These are phyloP conservation scores for Oithona nana DNA, from an alignment of 2,888 invertebrate species.

Conservation along the genomic window DNA sequence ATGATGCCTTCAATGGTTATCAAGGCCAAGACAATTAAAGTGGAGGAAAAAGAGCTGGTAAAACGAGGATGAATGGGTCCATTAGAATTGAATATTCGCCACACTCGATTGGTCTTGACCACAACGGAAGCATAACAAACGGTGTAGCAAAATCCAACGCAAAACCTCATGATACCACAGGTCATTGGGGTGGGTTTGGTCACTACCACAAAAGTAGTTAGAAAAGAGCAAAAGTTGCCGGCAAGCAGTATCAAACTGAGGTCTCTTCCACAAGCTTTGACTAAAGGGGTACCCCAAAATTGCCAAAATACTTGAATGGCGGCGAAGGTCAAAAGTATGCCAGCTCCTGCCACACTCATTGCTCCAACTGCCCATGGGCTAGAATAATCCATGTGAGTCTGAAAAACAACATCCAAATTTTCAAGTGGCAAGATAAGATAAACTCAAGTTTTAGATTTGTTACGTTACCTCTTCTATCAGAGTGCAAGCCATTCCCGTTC, in stretches of 20 bases:
- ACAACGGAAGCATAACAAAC: slow-evolving; percentile 36
- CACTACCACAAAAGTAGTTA: slow-evolving; percentile 35
- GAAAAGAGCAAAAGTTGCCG: slow-evolving; percentile 32
- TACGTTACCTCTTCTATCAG: neutral
- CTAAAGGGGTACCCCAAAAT: slow-evolving; percentile 35
- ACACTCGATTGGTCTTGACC: slow-evolving; percentile 37
- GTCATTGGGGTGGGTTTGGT: slow-evolving; percentile 31
- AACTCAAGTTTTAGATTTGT: neutral
- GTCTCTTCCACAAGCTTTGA: slow-evolving; percentile 37
- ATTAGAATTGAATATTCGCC: slow-evolving; percentile 32
- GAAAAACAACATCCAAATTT: slow-evolving; percentile 20
- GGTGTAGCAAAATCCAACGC: slow-evolving; percentile 36
- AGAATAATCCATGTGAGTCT: slow-evolving; percentile 31
- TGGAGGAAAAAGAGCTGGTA: slow-evolving; percentile 31
- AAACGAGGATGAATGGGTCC: neutral
- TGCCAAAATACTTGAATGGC: slow-evolving; percentile 29
- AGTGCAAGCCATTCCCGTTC: neutral
- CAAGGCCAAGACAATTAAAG: slow-evolving; percentile 34
- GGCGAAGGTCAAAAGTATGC: slow-evolving; percentile 14
- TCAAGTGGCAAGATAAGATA: neutral
- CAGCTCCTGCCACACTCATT: slow-evolving; percentile 24
- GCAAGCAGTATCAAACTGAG: slow-evolving; percentile 33
- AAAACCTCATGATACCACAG: slow-evolving; percentile 34
- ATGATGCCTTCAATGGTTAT: slow-evolving; percentile 33
- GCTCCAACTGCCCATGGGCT: slow-evolving; percentile 33